Evolutionary conservation across 2,888 invertebrate species (phyloP).

Genomic region (Tromatobia lineatoria): DNA sequence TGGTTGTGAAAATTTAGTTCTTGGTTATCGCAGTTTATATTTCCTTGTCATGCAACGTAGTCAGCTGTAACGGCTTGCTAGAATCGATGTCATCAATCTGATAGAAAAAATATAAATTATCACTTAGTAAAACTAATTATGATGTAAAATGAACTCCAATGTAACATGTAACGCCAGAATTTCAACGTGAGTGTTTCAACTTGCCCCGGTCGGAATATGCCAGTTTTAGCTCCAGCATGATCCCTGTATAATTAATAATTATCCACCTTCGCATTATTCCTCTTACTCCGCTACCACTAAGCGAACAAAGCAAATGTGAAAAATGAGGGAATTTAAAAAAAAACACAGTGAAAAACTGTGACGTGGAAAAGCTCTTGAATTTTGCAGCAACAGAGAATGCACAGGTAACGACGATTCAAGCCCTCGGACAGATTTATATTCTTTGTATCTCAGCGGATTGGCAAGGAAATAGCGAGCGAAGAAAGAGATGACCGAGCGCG

Average conservation of each 20-base stretch:
- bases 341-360: neutral
- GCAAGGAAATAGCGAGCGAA: slow-evolving; percentile 27
- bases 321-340: neutral
- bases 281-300: neutral
- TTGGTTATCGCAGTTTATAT: too few species aligned
- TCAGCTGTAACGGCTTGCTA: too few species aligned
- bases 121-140: too few species aligned
- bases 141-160: too few species aligned
- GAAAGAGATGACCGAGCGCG: neutral
- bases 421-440: slow-evolving; percentile 45
- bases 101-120: too few species aligned
- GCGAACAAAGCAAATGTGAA: slow-evolving; percentile 23
- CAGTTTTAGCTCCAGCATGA: too few species aligned
- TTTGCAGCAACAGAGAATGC: slow-evolving; percentile 35
- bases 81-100: too few species aligned
- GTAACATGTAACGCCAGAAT: too few species aligned
- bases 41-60: too few species aligned
- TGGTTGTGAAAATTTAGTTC: too few species aligned
- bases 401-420: slow-evolving; percentile 11
- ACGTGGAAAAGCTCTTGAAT: slow-evolving; percentile 23
- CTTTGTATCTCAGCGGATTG: slow-evolving; percentile 29
- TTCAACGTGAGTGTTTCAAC: too few species aligned
- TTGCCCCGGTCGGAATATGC: too few species aligned
- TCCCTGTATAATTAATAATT: neutral
- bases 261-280: neutral